Base-by-base conservation (phyloP, 2,888 invertebrate species). In the Glaucopsyche alexis region DNA sequence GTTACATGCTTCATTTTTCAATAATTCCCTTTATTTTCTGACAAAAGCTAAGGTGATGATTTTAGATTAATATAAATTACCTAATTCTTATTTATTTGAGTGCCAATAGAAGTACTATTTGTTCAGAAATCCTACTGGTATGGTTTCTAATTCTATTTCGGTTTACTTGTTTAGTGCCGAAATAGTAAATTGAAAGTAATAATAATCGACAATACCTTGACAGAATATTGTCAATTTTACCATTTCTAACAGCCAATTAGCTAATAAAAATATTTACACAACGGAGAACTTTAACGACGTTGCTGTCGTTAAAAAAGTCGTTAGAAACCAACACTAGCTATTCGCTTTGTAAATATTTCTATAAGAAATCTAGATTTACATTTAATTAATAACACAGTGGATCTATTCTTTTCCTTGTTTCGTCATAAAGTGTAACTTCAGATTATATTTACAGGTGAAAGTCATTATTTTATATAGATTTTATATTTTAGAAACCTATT, bases 401-500 rank as follows among this genome's bases (percentile, higher is more conserved):
- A 55, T 8, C 52, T 52, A 16, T 65, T 29, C 29, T 29, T 29
- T 29, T 29, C 29, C 29, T 40, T 65, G 14, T 65, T 65, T 65
- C 40, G 19, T 55, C 19, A 19, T 55, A 55, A 29, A 19, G 19
- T 29, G 19, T 11, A 60, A 60, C 55, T 29, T 60, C 11, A 60
- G 60, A 60, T 60, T 60, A 60, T 60, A 60, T 60, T 60, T 60
- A 60, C 29, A 60, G 29, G 60, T 29, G 55, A 60, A 60, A 60
- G 60, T 60, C 60, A 60, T 60, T 60, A 38, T 60, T 60, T 60
- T 80, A 77, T 79, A 78, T 72, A 77, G 52, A 78, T 74, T 80
- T 76, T 78, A 77, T 79, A 79, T 79, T 75, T 78, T 77, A 60
- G 71, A 75, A 74, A 74, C 74, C 72, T 38, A 60, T 79, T 72